Percentiles rank a stretch among this genome's conserved stretches.
Conservation (phyloP, 2,113 vertebrate species). For the Hypomesus transpacificus region DNA sequence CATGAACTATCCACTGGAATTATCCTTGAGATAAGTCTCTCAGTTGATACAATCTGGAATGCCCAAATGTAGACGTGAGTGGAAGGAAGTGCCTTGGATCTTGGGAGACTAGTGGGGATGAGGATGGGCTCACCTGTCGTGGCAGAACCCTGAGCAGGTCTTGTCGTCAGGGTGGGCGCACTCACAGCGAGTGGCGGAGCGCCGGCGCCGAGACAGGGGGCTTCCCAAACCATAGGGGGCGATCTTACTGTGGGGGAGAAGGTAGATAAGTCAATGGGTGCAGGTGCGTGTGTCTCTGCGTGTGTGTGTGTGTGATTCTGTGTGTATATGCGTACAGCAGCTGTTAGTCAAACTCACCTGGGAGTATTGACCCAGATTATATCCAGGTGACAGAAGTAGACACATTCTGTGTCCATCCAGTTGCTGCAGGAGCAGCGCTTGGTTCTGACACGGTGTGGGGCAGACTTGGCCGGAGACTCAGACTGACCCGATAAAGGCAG, state of each 20-base stretch:
- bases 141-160: slow-evolving; percentile 81
- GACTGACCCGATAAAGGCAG: slow-evolving; percentile 47
- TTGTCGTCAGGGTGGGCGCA: slow-evolving; percentile 71
- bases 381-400: slow-evolving; percentile 97
- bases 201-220: slow-evolving; percentile 75
- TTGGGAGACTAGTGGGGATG: not conserved
- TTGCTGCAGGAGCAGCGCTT: slow-evolving; percentile 91
- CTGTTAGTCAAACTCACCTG: slow-evolving; percentile 69
- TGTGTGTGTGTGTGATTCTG: not conserved
- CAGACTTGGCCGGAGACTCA: slow-evolving; percentile 15
- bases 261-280: not conserved
- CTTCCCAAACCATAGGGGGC: slow-evolving; percentile 87
- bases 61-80: not conserved
- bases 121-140: slow-evolving; percentile 49
- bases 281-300: not conserved
- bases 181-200: slow-evolving; percentile 76
- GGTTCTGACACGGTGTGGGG: slow-evolving; percentile 61
- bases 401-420: slow-evolving; percentile 93
- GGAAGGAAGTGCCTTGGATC: not conserved
- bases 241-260: slow-evolving; percentile 74
- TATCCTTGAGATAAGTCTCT: slow-evolving; percentile 18
- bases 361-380: slow-evolving; percentile 98
- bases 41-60: slow-evolving; percentile 42
- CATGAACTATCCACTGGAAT: slow-evolving; percentile 9
- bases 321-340: not conserved